phyloP scores from a whole-genome alignment of 2,797 vertebrate genomes.

The Onychomys torridus region DNA sequence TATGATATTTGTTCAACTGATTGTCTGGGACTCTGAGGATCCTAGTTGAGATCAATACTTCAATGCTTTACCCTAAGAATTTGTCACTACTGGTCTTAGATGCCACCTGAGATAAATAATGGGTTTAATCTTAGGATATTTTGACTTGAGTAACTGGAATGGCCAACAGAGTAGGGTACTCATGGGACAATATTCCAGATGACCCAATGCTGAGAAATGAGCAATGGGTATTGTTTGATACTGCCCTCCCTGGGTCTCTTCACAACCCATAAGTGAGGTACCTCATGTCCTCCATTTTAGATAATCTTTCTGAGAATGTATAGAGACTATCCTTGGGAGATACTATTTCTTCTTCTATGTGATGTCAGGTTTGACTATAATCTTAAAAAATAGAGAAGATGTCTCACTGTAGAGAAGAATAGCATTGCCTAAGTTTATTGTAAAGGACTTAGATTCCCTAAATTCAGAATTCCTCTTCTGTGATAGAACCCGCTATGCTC shows the following conservation, averaged over 20 bases:
- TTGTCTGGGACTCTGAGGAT: neutral
- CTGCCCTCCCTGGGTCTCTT: neutral
- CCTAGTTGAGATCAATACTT: neutral
- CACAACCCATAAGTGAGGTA: neutral
- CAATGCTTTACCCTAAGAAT: neutral
- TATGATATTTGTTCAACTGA: neutral
- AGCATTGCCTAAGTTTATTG: neutral
- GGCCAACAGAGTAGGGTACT: neutral
- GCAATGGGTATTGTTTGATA: neutral
- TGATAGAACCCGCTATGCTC: neutral
- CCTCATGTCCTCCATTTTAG: neutral
- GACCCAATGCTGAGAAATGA: slow-evolving; percentile 10
- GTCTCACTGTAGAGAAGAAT: neutral
- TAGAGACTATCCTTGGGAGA: neutral
- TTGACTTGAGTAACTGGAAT: slow-evolving; percentile 16
- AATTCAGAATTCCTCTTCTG: neutral
- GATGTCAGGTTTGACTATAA: neutral
- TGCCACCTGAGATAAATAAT: slow-evolving; percentile 22
- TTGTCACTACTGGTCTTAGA: neutral
- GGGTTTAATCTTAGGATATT: slow-evolving; percentile 2
- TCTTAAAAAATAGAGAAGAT: slow-evolving; percentile 12
- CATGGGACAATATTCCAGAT: neutral
- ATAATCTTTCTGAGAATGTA: neutral
- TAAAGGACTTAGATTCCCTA: slow-evolving; percentile 9
- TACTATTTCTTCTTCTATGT: neutral